Percentiles rank a stretch among this genome's conserved stretches.
Conservation (phyloP, 2,113 vertebrate genomes). For the Chaetops frenatus region DNA sequence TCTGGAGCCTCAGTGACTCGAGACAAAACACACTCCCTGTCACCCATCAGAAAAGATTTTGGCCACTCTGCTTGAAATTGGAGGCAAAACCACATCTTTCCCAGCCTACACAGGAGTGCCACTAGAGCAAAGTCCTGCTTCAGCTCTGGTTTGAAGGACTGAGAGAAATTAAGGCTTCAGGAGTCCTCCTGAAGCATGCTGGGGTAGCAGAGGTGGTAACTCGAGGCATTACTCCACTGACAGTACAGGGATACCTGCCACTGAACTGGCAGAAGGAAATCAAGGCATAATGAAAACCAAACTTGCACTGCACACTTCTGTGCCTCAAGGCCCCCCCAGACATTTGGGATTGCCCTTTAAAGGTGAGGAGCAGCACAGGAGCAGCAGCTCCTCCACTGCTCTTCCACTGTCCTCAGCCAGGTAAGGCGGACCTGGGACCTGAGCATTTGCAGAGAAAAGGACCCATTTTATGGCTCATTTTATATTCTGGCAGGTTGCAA, state of each 20-base stretch:
- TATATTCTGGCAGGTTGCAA: neutral
- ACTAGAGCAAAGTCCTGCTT: neutral
- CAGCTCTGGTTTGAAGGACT: neutral
- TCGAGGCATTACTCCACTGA: neutral
- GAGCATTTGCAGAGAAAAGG: neutral
- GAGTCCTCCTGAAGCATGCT: fast-evolving
- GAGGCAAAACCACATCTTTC: neutral
- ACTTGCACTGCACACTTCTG: neutral
- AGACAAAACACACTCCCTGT: neutral
- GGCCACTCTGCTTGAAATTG: neutral
- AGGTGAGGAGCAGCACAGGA: neutral
- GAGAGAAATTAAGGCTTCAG: neutral
- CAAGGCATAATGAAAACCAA: neutral
- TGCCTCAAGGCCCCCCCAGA: neutral
- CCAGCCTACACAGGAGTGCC: neutral
- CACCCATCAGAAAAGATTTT: neutral
- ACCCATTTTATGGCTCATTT: neutral
- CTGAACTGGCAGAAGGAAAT: neutral
- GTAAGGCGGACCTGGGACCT: neutral
- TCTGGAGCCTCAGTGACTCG: neutral
- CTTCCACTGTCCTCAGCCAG: neutral
- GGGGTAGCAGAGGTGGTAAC: neutral
- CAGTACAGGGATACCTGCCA: neutral
- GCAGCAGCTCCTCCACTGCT: neutral
- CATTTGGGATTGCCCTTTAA: neutral